Base-by-base conservation (phyloP, 2,888 invertebrate genomes). In the Acronicta aceris region DNA sequence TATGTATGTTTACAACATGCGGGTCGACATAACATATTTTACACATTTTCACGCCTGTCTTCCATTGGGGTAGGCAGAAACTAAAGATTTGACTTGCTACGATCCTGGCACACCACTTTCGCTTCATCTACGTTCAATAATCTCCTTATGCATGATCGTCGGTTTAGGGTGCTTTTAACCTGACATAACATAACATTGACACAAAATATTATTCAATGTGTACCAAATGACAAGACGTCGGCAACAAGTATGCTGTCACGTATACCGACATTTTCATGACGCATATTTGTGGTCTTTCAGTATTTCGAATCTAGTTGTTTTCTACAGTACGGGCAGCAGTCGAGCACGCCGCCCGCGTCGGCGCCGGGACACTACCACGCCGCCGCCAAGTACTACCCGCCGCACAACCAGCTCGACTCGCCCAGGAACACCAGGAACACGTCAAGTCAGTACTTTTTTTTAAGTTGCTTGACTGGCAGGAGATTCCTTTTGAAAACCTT, bases 341-440 rank as follows among this genome's bases (percentile, higher is more conserved):
- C 96, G 0, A 95, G 96, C 36, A 97, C 97, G 5, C 97, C 97
- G 33, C 96, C 96, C 9, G 79, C 73, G 21, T 52, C 71, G 27
- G 71, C 74, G 40, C 72, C 64, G 36, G 60, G 73, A 2, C 86
- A 86, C 82, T 95, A 96, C 90, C 93, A 95, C 83, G 95, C 95
- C 52, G 78, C 85, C 65, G 84, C 89, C 85, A 96, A 96, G 86
- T 96, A 96, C 87, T 96, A 96, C 80, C 90, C 96, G 59, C 75
- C 88, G 54, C 91, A 91, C 95, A 96, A 92, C 91, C 96, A 96
- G 72, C 96, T 96, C 6, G 95, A 96, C 69, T 93, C 95, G 36
- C 89, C 92, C 5, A 52, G 95, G 40, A 94, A 94, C 82, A 79
- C 92, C 5, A 65, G 95, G 65, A 94, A 93, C 60, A 81, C 93